Percentiles rank a stretch among this genome's conserved stretches.
These are phyloP conservation scores for Corvus hawaiiensis DNA, from an alignment of 2,113 vertebrate genomes.

Conservation along the genomic window DNA sequence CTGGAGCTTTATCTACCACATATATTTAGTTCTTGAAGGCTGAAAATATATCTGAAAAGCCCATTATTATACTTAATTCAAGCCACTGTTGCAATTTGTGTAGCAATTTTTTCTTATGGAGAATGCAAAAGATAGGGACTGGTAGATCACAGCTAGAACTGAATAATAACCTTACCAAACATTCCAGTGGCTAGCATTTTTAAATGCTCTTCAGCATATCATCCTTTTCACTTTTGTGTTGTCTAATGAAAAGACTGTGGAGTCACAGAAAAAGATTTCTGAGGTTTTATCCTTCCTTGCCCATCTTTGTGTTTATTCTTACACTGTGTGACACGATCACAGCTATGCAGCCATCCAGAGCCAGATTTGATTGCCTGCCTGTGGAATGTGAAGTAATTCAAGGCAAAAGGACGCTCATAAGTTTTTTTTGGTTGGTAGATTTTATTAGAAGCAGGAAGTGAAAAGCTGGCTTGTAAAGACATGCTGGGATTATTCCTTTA, in stretches of 20 bases:
- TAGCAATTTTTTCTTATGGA: neutral
- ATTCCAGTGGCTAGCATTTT: neutral
- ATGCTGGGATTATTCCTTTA: neutral
- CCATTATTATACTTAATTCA: neutral
- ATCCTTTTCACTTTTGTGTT: neutral
- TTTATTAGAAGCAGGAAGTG: neutral
- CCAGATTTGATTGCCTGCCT: neutral
- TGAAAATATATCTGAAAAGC: neutral
- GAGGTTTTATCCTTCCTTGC: neutral
- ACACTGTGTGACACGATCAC: neutral
- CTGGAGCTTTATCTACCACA: neutral
- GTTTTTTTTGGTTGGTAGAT: neutral
- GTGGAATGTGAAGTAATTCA: neutral
- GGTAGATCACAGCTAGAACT: neutral
- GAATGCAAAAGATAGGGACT: neutral
- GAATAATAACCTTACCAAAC: neutral
- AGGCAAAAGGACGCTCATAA: neutral
- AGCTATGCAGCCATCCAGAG: neutral
- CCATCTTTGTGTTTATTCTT: neutral
- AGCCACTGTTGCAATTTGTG: neutral
- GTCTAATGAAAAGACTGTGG: neutral
- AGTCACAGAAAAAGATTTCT: neutral
- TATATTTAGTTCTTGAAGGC: neutral
- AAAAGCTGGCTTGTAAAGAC: neutral
- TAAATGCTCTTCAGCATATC: neutral